Conservation (phyloP, 1,140 invertebrate genomes). For the Protaetia brevitarsis region DNA sequence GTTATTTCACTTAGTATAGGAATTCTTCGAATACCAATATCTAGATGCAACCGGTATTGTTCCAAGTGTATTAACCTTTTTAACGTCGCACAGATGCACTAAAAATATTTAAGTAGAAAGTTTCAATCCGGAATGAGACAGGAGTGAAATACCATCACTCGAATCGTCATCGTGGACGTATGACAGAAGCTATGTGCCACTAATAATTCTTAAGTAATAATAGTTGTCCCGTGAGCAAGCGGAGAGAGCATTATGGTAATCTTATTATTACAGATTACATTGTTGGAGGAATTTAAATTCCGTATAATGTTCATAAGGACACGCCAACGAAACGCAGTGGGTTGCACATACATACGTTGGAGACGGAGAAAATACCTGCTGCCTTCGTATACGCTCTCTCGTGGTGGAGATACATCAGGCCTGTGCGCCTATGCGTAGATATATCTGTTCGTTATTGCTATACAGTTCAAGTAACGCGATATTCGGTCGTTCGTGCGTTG, state of each 20-base stretch:
- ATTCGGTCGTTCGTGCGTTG: slow-evolving; percentile 10
- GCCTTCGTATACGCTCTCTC: neutral
- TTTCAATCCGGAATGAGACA: neutral
- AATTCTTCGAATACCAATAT: too few relatives aligned
- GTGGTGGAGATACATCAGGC: neutral
- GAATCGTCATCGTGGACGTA: neutral
- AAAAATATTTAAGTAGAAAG: slow-evolving; percentile 14
- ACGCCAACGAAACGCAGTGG: neutral
- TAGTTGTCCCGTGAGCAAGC: neutral
- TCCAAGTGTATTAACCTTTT: neutral
- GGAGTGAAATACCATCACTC: slow-evolving; percentile 2
- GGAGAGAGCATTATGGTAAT: slow-evolving; percentile 2
- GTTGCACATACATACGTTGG: neutral
- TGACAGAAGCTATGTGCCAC: neutral
- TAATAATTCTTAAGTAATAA: neutral
- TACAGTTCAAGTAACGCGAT: slow-evolving; percentile 8
- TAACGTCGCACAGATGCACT: neutral
- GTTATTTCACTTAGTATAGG: too few relatives aligned
- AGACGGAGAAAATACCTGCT: neutral
- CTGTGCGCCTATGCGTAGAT: neutral
- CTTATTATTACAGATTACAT: slow-evolving; percentile 14
- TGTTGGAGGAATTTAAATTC: slow-evolving; percentile 11
- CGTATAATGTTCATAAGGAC: neutral
- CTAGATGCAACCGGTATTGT: too few relatives aligned
- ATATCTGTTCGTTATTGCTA: too few relatives aligned